Percentiles rank a stretch among this genome's conserved stretches.
Evolutionary conservation across 1,140 invertebrate genomes (phyloP).

Genomic region (Chelonus insularis): DNA sequence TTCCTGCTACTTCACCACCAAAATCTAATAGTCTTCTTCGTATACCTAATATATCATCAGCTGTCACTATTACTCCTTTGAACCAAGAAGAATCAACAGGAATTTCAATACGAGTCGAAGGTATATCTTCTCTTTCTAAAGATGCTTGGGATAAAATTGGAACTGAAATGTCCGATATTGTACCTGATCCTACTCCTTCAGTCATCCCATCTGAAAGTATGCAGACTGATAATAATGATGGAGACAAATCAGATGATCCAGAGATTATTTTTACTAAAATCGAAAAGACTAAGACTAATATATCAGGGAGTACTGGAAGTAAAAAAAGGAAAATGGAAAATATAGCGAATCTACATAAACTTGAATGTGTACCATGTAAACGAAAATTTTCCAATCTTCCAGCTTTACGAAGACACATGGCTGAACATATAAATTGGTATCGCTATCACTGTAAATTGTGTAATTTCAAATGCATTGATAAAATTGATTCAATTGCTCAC

Average conservation of each 20-base stretch:
- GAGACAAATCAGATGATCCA: constrained; percentile 23
- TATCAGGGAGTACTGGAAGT: constrained; percentile 7
- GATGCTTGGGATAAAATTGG: constrained; percentile 36
- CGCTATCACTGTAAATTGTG: constrained; percentile 55
- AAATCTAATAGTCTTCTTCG: neutral
- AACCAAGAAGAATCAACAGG: constrained; percentile 10
- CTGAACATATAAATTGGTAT: constrained; percentile 55
- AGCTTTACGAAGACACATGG: constrained; percentile 52
- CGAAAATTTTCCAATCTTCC: constrained; percentile 43
- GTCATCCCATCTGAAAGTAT: neutral
- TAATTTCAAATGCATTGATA: constrained; percentile 50
- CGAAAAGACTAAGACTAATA: constrained; percentile 23
- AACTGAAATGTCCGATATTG: neutral
- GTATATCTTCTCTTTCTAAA: constrained; percentile 33
- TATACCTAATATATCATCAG: neutral
- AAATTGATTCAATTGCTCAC: constrained; percentile 50
- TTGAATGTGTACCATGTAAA: constrained; percentile 51
- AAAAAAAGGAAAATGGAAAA: constrained; percentile 30
- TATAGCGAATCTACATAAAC: constrained; percentile 35
- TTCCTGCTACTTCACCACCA: neutral
- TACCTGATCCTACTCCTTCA: neutral
- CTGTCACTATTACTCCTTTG: constrained; percentile 10
- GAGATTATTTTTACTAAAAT: constrained; percentile 35
- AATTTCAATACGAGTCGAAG: constrained; percentile 32
- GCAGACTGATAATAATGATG: neutral